Evolutionary conservation across 1,140 invertebrate genomes (phyloP), one percentile per base, ranked within the genome.

Genomic region (Araneus ventricosus): DNA sequence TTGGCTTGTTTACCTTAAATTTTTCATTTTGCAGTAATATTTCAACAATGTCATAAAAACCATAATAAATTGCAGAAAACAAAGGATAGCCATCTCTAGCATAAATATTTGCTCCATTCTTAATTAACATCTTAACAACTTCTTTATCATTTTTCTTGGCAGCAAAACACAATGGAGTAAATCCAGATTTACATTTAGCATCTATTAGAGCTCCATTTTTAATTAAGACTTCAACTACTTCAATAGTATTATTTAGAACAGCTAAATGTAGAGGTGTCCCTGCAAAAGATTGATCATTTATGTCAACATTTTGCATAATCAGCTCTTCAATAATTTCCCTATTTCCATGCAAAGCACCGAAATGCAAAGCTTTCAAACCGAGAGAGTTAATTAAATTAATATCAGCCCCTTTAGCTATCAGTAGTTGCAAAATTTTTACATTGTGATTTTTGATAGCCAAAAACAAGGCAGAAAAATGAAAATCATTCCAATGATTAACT

Each of bases 241-340:
- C 45, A 57, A 95, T 95, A 87, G 95, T 95, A 7, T 95, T 95
- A 70, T 94, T 93, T 34, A 82, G 91, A 10, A 94, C 94, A 10
- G 95, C 95, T 67, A 95, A 94, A 86, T 95, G 95, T 5, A 95
- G 93, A 10, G 95, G 93, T 0, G 95, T 95, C 95, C 95, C 94
- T 94, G 8, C 27, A n/a, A 27, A 1, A 67, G 24, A 67, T 67
- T 5, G n/a, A 67, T 67, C 93, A 75, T 27, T 70, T 34, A 41
- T 30, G 57, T 52, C 41, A 34, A 34, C 22, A 63, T 37, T 92
- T 10, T n/a, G n/a, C 30, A 37, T 39, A 63, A 59, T 92, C 24
- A 92, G 34, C 27, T 88, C 8, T 41, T 61, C 20, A 45, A 86
- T n/a, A 59, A 85, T 37, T 59, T 61, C 80, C 4, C 61, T 45